A percentile compares a stretch with the other conserved stretches of the same genome.
phyloP scores from a whole-genome alignment of 2,888 invertebrate species.

The Nasonovia ribisnigri region DNA sequence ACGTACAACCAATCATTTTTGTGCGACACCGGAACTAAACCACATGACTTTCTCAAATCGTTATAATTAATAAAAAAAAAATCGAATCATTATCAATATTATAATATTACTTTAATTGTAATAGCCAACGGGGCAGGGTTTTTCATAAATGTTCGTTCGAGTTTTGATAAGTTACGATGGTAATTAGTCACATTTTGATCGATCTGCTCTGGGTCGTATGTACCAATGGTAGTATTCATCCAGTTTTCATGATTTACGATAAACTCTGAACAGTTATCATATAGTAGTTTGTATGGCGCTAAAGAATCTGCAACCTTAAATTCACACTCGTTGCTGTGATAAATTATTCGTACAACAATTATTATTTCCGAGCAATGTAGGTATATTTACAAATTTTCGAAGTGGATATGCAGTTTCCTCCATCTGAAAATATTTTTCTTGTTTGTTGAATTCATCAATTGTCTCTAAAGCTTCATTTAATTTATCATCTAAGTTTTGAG shows the following conservation, averaged over 20 bases:
- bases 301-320: constrained; percentile 78
- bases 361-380: not conserved
- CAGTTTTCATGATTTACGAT: constrained; percentile 84
- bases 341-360: not conserved
- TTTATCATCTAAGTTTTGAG: constrained; percentile 80
- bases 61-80: not conserved
- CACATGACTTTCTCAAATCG: not conserved
- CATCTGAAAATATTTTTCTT: constrained; percentile 90
- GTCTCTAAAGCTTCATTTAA: constrained; percentile 81
- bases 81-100: not conserved
- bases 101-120: constrained; percentile 7
- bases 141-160: constrained; percentile 36
- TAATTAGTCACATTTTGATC: constrained; percentile 83
- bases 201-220: constrained; percentile 89
- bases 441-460: constrained; percentile 91
- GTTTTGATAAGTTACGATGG: constrained; percentile 38
- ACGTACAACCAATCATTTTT: not conserved
- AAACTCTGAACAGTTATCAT: constrained; percentile 90
- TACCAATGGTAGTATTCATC: constrained; percentile 87
- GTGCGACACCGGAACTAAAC: not conserved
- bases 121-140: not conserved
- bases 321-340: not conserved
- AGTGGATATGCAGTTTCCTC: constrained; percentile 89
- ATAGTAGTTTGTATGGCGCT: constrained; percentile 87
- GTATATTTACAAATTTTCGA: constrained; percentile 70